Conservation (phyloP, 2,797 vertebrate species). For the Chiloscyllium punctatum region DNA sequence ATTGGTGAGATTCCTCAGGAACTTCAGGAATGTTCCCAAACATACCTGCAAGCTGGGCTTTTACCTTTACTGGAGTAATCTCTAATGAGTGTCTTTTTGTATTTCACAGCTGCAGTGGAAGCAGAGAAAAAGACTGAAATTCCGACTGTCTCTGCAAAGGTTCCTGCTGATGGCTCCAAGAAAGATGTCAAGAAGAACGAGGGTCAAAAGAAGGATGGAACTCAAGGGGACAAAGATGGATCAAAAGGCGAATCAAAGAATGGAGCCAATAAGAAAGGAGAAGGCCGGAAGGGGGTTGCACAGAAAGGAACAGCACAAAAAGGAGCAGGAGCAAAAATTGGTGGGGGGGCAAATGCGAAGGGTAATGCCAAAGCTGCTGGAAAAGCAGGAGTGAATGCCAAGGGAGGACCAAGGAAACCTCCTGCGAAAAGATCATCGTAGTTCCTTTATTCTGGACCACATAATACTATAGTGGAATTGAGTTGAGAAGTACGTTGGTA, state of each 20-base stretch:
- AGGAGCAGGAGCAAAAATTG: background rate
- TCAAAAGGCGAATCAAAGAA: conserved; percentile 40
- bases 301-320: conserved; percentile 45
- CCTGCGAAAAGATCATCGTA: conserved; percentile 46
- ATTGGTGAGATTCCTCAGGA: background rate
- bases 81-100: background rate
- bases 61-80: background rate
- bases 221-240: conserved; percentile 41
- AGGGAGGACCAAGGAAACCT: conserved; percentile 45
- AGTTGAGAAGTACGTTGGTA: background rate
- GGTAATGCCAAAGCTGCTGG: conserved; percentile 40
- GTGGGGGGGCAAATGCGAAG: conserved; percentile 42
- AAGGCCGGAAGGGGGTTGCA: conserved; percentile 50
- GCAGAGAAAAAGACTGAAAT: conserved; percentile 51
- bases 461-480: too few relatives aligned
- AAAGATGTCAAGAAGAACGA: conserved; percentile 51
- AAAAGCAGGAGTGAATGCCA: conserved; percentile 43
- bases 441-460: background rate
- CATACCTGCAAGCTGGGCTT: background rate
- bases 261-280: conserved; percentile 47
- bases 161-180: conserved; percentile 61
- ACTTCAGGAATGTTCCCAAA: background rate
- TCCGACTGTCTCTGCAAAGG: conserved; percentile 68
- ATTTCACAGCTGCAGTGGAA: conserved; percentile 56
- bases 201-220: conserved; percentile 50